A percentile compares a stretch with the other conserved stretches of the same genome.
phyloP scores from a whole-genome alignment of 2,888 invertebrate genomes.

The Clistopyga incitator region DNA sequence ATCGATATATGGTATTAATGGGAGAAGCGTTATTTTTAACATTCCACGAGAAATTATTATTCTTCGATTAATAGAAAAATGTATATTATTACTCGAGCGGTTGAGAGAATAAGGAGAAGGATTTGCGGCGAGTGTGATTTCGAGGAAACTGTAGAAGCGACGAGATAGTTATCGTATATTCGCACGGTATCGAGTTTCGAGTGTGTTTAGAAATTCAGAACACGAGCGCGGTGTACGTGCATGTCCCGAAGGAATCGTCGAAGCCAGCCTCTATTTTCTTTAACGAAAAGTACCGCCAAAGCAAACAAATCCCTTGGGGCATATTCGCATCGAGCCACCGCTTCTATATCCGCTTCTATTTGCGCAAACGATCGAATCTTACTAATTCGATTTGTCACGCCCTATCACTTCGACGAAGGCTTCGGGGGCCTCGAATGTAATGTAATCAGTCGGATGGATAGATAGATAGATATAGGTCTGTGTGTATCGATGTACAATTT shows the following conservation, averaged over 20 bases:
- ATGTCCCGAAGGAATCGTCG: constrained; percentile 61
- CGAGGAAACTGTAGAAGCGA: neutral
- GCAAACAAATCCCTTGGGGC: constrained; percentile 59
- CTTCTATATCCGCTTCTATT: constrained; percentile 76
- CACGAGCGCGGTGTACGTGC: constrained; percentile 72
- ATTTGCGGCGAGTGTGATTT: constrained; percentile 6
- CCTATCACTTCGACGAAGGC: constrained; percentile 70
- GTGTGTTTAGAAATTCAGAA: constrained; percentile 77
- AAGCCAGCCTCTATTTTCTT: constrained; percentile 53
- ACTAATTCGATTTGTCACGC: constrained; percentile 79
- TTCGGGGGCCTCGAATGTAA: constrained; percentile 10
- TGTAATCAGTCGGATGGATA: constrained; percentile 14
- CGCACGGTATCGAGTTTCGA: constrained; percentile 70
- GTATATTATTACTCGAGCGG: too few relatives aligned
- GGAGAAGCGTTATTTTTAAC: too few relatives aligned
- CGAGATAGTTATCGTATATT: constrained; percentile 1
- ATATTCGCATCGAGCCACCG: constrained; percentile 67
- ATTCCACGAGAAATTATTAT: too few relatives aligned
- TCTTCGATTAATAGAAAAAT: too few relatives aligned
- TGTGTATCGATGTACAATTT: constrained; percentile 42
- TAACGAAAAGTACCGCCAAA: constrained; percentile 42
- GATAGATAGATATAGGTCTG: constrained; percentile 8
- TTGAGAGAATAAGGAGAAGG: neutral
- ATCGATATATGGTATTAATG: too few relatives aligned
- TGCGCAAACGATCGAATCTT: constrained; percentile 80